Percentiles rank a stretch among this genome's conserved stretches.
These are phyloP conservation scores for Plagodis pulveraria DNA, from an alignment of 2,888 invertebrate genomes.

Conservation along the genomic window DNA sequence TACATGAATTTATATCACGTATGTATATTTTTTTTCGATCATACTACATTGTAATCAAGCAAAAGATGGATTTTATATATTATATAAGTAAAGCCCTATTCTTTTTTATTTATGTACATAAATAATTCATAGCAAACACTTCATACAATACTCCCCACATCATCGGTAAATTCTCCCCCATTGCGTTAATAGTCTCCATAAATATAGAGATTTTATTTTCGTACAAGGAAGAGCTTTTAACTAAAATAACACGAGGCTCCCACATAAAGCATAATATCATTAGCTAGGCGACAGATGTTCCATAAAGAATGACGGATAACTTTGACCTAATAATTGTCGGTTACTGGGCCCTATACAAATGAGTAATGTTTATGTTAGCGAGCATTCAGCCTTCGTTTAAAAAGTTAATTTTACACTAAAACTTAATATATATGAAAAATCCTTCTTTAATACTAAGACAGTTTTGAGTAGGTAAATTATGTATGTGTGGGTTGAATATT, in stretches of 20 bases:
- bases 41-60: no score
- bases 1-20: not conserved
- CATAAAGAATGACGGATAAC: conserved; percentile 47
- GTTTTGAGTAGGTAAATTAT: no score
- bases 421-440: no score
- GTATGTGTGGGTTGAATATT: no score
- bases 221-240: conserved; percentile 52
- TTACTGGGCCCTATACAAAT: conserved; percentile 33
- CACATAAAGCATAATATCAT: conserved; percentile 37
- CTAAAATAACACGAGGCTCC: conserved; percentile 48
- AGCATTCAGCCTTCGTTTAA: no score
- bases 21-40: no score
- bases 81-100: no score
- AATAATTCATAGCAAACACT: conserved; percentile 16
- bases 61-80: no score
- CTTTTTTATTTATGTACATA: no score
- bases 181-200: conserved; percentile 35
- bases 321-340: conserved; percentile 61
- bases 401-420: no score
- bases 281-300: conserved; percentile 51
- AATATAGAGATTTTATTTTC: conserved; percentile 41
- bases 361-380: conserved; percentile 16
- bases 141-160: conserved; percentile 19
- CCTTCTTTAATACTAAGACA: no score
- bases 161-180: conserved; percentile 29